phyloP scores from a whole-genome alignment of 2,113 vertebrate species.

The Chionodraco myersi region DNA sequence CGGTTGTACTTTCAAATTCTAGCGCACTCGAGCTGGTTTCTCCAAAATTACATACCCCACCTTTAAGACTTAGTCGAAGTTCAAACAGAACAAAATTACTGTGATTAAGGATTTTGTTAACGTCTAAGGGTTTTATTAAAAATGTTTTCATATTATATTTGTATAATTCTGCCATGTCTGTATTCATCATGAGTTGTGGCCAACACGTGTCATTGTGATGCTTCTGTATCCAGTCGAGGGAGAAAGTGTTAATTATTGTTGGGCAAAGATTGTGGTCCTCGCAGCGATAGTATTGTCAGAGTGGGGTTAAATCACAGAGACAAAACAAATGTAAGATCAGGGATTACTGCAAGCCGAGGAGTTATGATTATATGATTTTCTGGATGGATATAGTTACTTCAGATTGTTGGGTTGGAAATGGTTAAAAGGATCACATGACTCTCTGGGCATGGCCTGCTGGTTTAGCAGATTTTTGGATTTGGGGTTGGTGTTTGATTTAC shows the following conservation, averaged over 20 bases:
- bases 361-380: not conserved
- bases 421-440: slow-evolving; percentile 12
- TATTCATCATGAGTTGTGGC: not conserved
- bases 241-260: slow-evolving; percentile 1
- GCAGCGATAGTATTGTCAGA: slow-evolving; percentile 4
- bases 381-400: not conserved
- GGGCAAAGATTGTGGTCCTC: not conserved
- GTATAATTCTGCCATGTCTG: not conserved
- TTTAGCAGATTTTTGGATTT: not conserved
- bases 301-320: not conserved
- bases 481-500: not conserved
- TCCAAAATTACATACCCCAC: too few relatives aligned
- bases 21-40: too few relatives aligned
- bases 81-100: not conserved
- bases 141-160: not conserved
- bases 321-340: not conserved
- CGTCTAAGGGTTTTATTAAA: not conserved
- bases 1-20: too few relatives aligned
- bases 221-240: not conserved
- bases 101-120: not conserved
- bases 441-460: not conserved
- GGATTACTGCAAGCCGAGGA: not conserved
- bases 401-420: slow-evolving; percentile 10
- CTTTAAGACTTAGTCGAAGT: not conserved
- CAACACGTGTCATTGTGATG: not conserved